phyloP scores from a whole-genome alignment of 2,113 vertebrate species.

The Micronycteris hirsuta region DNA sequence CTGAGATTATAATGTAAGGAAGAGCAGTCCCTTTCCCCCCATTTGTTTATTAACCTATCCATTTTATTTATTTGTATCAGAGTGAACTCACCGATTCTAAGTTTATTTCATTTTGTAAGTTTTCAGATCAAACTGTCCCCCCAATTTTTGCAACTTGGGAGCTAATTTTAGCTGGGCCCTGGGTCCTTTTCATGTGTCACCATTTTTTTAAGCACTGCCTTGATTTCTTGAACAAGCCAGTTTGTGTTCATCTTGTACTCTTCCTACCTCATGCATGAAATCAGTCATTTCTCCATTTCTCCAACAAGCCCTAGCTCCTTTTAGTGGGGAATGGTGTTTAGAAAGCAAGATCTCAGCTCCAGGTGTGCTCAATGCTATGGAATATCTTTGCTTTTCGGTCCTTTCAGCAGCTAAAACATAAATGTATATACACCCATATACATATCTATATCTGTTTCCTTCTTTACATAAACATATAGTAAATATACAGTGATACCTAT shows the following conservation, averaged over 20 bases:
- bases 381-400: background rate
- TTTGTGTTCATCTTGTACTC: background rate
- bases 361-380: background rate
- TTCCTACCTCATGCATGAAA: background rate
- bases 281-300: background rate
- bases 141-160: background rate
- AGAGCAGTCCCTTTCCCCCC: background rate
- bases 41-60: background rate
- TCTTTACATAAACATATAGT: background rate
- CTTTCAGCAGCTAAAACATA: background rate
- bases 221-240: background rate
- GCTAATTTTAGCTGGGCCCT: background rate
- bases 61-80: background rate
- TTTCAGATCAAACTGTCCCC: background rate
- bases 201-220: background rate
- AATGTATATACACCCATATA: background rate
- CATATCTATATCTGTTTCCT: background rate
- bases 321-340: background rate
- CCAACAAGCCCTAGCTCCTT: background rate
- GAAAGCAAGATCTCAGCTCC: background rate
- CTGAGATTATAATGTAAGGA: background rate
- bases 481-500: background rate
- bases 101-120: background rate
- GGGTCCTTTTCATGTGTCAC: background rate
- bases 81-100: background rate